Evolutionary conservation across 2,888 invertebrate species (phyloP).

Genomic region (Andrena marginata): DNA sequence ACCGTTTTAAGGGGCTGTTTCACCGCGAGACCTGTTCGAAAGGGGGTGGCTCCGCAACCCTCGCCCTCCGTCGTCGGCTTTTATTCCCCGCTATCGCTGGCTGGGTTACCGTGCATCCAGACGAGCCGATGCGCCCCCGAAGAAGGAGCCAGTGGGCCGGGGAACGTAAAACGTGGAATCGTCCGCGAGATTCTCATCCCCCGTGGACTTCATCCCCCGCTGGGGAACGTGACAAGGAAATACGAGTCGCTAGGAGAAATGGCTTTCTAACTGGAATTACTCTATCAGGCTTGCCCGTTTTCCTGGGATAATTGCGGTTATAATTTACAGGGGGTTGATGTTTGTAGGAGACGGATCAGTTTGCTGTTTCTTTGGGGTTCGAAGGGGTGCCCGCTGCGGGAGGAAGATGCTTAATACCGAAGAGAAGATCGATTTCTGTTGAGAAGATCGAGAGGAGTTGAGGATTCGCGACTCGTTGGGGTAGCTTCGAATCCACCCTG

Average conservation of each 20-base stretch:
- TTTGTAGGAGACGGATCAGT: too few relatives aligned
- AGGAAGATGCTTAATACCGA: background rate
- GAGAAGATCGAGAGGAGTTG: background rate
- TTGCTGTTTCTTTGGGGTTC: background rate
- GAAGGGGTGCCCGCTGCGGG: background rate
- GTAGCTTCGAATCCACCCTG: background rate
- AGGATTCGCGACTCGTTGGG: background rate
- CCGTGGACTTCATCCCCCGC: constrained; percentile 9
- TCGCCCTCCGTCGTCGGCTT: constrained; percentile 35
- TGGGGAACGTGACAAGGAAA: constrained; percentile 46
- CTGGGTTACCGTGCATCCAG: constrained; percentile 52
- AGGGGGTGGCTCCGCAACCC: constrained; percentile 53
- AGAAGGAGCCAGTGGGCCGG: background rate
- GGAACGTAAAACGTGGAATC: constrained; percentile 59
- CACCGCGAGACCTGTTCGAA: constrained; percentile 80
- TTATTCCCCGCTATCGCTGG: constrained; percentile 34
- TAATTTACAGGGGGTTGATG: background rate
- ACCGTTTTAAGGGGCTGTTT: constrained; percentile 85
- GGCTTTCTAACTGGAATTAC: constrained; percentile 23
- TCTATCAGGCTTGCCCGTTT: background rate
- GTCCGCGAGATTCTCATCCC: constrained; percentile 68
- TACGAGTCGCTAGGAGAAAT: constrained; percentile 22
- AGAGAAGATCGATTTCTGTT: background rate
- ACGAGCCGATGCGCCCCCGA: constrained; percentile 34
- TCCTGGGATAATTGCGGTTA: constrained; percentile 31